Percentiles rank a stretch among this genome's conserved stretches.
phyloP scores from a whole-genome alignment of 2,113 vertebrate species.

The Grammomys dolichurus region DNA sequence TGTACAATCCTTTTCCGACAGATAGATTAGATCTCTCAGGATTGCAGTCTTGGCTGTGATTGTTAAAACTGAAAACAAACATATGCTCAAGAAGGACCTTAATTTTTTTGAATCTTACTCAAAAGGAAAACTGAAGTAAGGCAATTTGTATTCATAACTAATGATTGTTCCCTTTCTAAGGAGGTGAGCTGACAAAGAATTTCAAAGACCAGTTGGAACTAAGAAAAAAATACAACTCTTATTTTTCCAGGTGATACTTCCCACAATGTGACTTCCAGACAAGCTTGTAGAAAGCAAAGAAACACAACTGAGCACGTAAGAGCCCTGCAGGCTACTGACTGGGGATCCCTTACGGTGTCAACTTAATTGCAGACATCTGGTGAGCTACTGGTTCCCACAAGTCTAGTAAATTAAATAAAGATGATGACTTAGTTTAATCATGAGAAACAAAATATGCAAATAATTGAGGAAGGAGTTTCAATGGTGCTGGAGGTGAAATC shows the following conservation, averaged over 20 bases:
- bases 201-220: constrained; percentile 50
- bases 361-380: constrained; percentile 59
- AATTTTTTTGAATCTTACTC: constrained; percentile 31
- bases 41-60: background rate
- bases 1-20: background rate
- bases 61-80: background rate
- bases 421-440: constrained; percentile 51
- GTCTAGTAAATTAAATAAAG: constrained; percentile 67
- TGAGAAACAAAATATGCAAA: constrained; percentile 65
- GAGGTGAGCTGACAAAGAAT: constrained; percentile 37
- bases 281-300: constrained; percentile 38
- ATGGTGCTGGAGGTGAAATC: background rate
- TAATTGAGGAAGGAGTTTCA: constrained; percentile 38
- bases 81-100: background rate
- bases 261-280: background rate
- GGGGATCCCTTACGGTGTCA: background rate
- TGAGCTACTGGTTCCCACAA: background rate
- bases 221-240: background rate
- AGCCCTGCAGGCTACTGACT: background rate
- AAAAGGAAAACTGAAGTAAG: background rate
- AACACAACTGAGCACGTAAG: background rate
- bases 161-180: background rate
- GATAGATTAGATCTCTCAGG: background rate
- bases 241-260: constrained; percentile 35
- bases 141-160: background rate